Evolutionary conservation across 2,113 vertebrate genomes (phyloP).

Genomic region (Chinchilla lanigera): DNA sequence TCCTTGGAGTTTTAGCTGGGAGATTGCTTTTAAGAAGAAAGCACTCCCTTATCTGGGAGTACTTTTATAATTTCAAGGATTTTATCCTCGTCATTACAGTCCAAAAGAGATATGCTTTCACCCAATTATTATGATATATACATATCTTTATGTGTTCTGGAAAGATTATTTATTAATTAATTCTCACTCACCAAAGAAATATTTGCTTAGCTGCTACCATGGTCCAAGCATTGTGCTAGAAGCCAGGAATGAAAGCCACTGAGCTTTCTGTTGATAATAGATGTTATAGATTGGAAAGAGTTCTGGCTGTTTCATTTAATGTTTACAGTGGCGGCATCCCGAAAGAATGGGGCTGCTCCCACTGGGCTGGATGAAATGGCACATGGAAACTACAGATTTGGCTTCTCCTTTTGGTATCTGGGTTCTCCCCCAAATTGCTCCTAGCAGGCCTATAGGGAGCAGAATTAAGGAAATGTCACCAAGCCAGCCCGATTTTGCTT

Average conservation of each 20-base stretch:
- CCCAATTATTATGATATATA: constrained; percentile 52
- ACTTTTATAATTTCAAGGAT: constrained; percentile 39
- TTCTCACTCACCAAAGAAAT: constrained; percentile 12
- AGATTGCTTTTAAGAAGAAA: constrained; percentile 48
- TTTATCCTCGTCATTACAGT: constrained; percentile 44
- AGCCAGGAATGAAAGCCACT: neutral
- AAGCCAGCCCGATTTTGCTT: neutral
- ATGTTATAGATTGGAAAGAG: neutral
- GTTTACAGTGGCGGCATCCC: neutral
- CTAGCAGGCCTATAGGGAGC: neutral
- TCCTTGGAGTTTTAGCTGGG: constrained; percentile 19
- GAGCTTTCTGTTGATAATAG: neutral
- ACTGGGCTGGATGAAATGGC: neutral
- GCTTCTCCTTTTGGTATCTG: neutral
- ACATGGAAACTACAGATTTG: neutral
- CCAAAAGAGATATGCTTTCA: neutral
- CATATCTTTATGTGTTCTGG: constrained; percentile 38
- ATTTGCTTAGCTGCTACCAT: neutral
- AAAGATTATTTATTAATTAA: constrained; percentile 38
- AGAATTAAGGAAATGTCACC: neutral
- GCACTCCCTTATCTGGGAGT: neutral
- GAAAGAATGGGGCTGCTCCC: neutral
- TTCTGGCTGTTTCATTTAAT: constrained; percentile 29
- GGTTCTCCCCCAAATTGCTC: neutral
- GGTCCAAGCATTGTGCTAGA: neutral